Conservation (phyloP, 2,888 invertebrate genomes). For the Chrysodeixis includens region DNA sequence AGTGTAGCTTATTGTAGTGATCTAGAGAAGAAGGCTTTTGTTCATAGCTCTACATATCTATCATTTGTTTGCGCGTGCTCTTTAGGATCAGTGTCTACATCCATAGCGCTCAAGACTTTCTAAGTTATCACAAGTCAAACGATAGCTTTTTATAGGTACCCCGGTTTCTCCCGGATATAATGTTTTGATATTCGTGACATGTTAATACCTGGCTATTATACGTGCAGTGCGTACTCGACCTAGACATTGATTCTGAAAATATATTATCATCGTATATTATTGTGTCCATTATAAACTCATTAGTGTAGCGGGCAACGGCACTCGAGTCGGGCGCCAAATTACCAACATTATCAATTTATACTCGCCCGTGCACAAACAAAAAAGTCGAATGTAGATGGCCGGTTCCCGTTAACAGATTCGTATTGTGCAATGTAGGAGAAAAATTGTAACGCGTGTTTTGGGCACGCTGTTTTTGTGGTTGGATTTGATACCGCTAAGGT, state of each 20-base stretch:
- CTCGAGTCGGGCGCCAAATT: conserved; percentile 86
- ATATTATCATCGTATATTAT: conserved; percentile 86
- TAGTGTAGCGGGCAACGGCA: conserved; percentile 88
- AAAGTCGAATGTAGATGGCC: conserved; percentile 86
- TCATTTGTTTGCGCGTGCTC: neutral
- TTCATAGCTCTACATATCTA: neutral
- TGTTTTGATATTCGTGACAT: conserved; percentile 44
- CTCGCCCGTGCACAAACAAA: conserved; percentile 87
- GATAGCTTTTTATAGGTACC: conserved; percentile 22
- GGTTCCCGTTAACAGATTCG: conserved; percentile 88
- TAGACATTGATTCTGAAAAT: conserved; percentile 87
- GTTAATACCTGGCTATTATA: conserved; percentile 54
- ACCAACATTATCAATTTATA: conserved; percentile 89
- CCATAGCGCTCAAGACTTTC: neutral
- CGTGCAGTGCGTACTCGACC: conserved; percentile 71
- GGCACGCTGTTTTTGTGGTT: conserved; percentile 78
- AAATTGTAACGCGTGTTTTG: conserved; percentile 86
- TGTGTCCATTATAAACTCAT: conserved; percentile 88
- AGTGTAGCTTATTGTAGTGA: neutral
- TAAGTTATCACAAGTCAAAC: conserved; percentile 22
- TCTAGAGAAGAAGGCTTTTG: neutral
- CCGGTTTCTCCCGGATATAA: conserved; percentile 44
- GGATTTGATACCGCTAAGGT: conserved; percentile 83
- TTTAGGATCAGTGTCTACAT: neutral
- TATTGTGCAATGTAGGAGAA: conserved; percentile 89